phyloP scores from a whole-genome alignment of 2,888 invertebrate genomes.

The Bugula neritina region DNA sequence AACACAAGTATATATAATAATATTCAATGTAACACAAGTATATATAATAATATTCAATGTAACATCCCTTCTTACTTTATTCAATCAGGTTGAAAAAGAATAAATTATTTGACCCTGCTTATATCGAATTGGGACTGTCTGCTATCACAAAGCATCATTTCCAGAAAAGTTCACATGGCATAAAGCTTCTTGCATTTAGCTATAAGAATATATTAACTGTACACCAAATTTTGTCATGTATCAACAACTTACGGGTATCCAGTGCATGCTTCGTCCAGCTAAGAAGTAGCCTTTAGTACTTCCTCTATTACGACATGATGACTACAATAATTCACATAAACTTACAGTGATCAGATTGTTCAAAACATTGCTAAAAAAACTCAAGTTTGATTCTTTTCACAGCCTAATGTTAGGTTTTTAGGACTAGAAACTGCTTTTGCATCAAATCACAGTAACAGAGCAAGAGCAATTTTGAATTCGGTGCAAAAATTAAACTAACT shows the following conservation, averaged over 20 bases:
- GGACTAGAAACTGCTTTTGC: too few relatives aligned
- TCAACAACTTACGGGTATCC: constrained; percentile 53
- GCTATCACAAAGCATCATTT: not conserved
- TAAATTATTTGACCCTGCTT: not conserved
- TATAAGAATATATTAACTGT: too few relatives aligned
- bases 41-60: not conserved
- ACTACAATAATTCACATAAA: constrained; percentile 42
- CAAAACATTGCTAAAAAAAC: too few relatives aligned
- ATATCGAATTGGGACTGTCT: not conserved
- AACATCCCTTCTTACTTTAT: not conserved
- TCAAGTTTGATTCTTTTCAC: too few relatives aligned
- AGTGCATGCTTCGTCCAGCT: constrained; percentile 56
- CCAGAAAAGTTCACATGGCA: not conserved
- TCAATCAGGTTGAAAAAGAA: not conserved
- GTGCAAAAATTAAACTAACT: not conserved
- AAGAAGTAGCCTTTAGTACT: constrained; percentile 55
- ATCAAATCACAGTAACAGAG: too few relatives aligned
- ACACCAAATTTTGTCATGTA: not conserved
- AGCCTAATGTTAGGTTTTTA: too few relatives aligned
- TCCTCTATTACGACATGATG: constrained; percentile 50
- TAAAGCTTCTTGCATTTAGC: not conserved
- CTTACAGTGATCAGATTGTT: too few relatives aligned
- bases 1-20: too few relatives aligned
- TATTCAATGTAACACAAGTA: too few relatives aligned
- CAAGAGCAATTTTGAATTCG: too few relatives aligned